Evolutionary conservation across 2,888 invertebrate genomes (phyloP).

Genomic region (Eupeodes luniger): DNA sequence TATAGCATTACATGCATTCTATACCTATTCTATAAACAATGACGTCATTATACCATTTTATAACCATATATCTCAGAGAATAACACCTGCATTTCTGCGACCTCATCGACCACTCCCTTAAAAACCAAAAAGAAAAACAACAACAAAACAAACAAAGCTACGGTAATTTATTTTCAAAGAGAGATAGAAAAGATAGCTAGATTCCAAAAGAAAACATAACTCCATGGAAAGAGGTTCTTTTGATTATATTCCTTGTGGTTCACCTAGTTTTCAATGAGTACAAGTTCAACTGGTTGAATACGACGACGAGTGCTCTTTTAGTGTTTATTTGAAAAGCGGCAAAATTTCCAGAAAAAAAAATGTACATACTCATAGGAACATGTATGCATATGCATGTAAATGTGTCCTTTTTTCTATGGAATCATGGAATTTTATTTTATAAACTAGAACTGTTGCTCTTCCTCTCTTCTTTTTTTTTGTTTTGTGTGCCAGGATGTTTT

Average conservation of each 20-base stretch:
- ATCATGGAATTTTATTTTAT: background rate
- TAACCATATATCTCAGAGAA: conserved; percentile 13
- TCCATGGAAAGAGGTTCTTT: conserved; percentile 40
- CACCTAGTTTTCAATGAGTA: conserved; percentile 72
- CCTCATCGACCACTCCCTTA: conserved; percentile 61
- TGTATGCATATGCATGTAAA: background rate
- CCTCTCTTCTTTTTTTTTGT: background rate
- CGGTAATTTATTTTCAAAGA: conserved; percentile 27
- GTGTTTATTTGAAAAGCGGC: conserved; percentile 32
- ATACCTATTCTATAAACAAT: conserved; percentile 21
- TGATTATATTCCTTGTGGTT: conserved; percentile 52
- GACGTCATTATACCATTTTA: conserved; percentile 30
- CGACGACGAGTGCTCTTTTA: conserved; percentile 38
- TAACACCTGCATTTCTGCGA: conserved; percentile 47
- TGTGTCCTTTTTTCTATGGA: background rate
- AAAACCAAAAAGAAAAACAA: conserved; percentile 9
- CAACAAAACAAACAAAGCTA: background rate
- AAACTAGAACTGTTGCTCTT: conserved; percentile 34
- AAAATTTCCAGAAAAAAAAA: conserved; percentile 24
- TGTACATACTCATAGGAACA: too few species aligned
- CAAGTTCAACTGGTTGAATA: conserved; percentile 72
- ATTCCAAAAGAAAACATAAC: background rate
- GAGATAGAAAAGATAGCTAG: background rate
- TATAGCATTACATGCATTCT: conserved; percentile 3
- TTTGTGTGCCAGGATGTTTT: background rate